Conservation (phyloP, 2,113 vertebrate species). For the Serilophus lunatus region DNA sequence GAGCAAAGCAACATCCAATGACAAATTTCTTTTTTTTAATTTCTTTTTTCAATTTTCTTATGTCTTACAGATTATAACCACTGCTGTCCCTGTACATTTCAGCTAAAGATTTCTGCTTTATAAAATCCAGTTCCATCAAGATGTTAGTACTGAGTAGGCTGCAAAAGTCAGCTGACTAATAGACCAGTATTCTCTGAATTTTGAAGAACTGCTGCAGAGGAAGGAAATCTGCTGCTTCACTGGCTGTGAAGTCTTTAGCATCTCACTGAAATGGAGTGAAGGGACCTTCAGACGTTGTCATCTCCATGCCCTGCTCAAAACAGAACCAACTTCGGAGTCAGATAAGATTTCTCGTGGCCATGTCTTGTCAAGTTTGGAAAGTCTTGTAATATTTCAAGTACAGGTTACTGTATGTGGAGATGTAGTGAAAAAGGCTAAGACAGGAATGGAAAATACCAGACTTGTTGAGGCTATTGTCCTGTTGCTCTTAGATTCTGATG, state of each 20-base stretch:
- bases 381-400: background rate
- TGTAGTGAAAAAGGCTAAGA: background rate
- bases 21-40: too few species aligned
- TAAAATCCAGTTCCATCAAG: background rate
- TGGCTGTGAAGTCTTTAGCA: background rate
- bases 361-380: background rate
- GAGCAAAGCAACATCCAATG: too few species aligned
- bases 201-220: background rate
- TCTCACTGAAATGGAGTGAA: background rate
- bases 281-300: background rate
- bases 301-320: background rate
- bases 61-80: accelerated
- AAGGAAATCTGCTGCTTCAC: background rate
- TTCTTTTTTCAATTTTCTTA: too few species aligned
- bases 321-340: background rate
- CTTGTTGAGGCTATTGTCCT: background rate
- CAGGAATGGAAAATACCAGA: background rate
- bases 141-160: background rate
- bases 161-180: background rate
- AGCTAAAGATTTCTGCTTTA: background rate
- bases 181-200: background rate
- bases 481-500: background rate
- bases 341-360: background rate
- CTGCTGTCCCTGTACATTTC: background rate
- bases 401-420: background rate